Evolutionary conservation across 2,888 invertebrate species (phyloP).

Genomic region (Lithophane leautieri): DNA sequence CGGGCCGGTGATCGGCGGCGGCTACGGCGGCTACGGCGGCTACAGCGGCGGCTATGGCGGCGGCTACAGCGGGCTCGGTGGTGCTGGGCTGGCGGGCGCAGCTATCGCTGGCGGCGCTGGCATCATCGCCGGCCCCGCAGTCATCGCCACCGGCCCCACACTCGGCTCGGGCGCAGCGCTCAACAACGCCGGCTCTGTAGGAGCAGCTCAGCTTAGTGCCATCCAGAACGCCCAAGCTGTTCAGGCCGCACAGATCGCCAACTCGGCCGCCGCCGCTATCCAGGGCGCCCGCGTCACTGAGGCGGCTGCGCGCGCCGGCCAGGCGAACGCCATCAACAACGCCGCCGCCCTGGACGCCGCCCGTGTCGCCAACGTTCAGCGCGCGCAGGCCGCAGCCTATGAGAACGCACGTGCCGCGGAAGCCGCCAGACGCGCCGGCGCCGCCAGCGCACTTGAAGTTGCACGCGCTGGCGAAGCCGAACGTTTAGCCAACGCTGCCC

Average conservation of each 20-base stretch:
- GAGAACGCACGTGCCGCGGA: slow-evolving; percentile 86
- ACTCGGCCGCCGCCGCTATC: slow-evolving; percentile 86
- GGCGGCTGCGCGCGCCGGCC: slow-evolving; percentile 84
- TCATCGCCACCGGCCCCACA: slow-evolving; percentile 62
- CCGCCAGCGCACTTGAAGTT: slow-evolving; percentile 70
- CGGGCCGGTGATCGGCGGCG: slow-evolving; percentile 63
- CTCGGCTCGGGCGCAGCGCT: slow-evolving; percentile 80
- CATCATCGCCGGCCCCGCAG: slow-evolving; percentile 65
- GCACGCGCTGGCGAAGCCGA: slow-evolving; percentile 65
- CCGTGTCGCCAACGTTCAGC: slow-evolving; percentile 84
- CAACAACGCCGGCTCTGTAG: slow-evolving; percentile 84
- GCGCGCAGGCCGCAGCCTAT: slow-evolving; percentile 86
- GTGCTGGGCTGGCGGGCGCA: slow-evolving; percentile 1
- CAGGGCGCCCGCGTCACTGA: slow-evolving; percentile 86
- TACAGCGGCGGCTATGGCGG: slow-evolving; percentile 50
- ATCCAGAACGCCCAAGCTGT: slow-evolving; percentile 88
- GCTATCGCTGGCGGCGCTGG: slow-evolving; percentile 33
- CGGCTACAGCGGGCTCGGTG: slow-evolving; percentile 47
- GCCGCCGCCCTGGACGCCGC: slow-evolving; percentile 86
- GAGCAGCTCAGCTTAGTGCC: slow-evolving; percentile 86
- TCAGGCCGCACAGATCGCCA: slow-evolving; percentile 84
- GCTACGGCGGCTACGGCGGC: slow-evolving; percentile 64
- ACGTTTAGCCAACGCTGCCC: slow-evolving; percentile 84
- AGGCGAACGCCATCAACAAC: slow-evolving; percentile 84
- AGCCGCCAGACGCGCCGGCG: slow-evolving; percentile 80